Evolutionary conservation across 2,888 invertebrate species (phyloP).

Genomic region (Cryptophagus acutangulus): DNA sequence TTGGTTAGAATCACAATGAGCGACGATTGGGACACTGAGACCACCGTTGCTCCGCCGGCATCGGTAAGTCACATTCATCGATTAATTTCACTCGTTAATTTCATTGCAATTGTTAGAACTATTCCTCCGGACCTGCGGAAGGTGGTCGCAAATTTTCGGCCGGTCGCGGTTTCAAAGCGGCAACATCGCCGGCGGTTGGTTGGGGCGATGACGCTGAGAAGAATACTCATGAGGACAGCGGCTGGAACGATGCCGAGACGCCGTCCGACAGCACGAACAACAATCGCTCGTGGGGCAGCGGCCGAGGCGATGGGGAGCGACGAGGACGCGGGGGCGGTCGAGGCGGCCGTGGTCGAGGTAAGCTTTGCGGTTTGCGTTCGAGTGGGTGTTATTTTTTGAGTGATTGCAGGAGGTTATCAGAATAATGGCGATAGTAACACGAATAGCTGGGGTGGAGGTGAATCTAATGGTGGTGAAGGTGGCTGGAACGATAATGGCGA

Average conservation of each 20-base stretch:
- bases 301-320: slow-evolving; percentile 46
- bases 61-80: too few species aligned
- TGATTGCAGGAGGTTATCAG: too few species aligned
- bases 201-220: slow-evolving; percentile 20
- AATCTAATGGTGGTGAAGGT: slow-evolving; percentile 5
- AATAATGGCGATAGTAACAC: neutral
- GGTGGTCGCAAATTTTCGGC: slow-evolving; percentile 52
- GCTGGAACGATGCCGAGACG: slow-evolving; percentile 15
- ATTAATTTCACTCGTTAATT: too few species aligned
- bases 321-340: slow-evolving; percentile 45
- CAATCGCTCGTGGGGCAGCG: slow-evolving; percentile 43
- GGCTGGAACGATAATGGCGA: slow-evolving; percentile 16
- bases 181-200: slow-evolving; percentile 26
- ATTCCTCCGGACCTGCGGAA: too few species aligned
- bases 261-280: slow-evolving; percentile 16
- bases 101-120: too few species aligned
- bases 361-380: slow-evolving; percentile 14
- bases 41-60: too few species aligned
- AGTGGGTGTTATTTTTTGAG: too few species aligned
- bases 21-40: too few species aligned
- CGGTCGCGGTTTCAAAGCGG: slow-evolving; percentile 52
- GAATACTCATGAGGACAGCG: slow-evolving; percentile 21
- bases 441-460: neutral
- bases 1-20: too few species aligned
- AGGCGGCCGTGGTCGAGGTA: slow-evolving; percentile 15